Evolutionary conservation across 1,140 invertebrate species (phyloP).

Genomic region (Drosophila murphyi): DNA sequence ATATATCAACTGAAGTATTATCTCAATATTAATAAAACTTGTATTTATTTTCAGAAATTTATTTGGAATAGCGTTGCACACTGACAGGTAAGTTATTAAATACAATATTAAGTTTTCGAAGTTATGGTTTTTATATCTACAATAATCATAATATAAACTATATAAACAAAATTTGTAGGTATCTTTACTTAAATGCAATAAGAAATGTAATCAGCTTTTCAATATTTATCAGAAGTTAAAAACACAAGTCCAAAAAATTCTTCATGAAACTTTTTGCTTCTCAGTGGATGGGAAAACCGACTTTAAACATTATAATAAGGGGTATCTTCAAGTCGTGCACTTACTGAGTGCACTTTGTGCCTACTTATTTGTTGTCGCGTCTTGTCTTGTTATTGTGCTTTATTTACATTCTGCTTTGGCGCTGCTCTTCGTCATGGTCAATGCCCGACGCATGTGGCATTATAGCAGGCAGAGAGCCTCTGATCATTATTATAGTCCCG

Average conservation of each 20-base stretch:
- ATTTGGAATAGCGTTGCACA: background rate
- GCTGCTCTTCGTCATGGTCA: conserved; percentile 76
- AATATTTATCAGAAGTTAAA: too few species aligned
- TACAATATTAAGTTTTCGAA: too few species aligned
- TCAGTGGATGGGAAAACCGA: too few species aligned
- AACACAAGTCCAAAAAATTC: too few species aligned
- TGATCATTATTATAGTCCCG: background rate
- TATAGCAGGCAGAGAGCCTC: conserved; percentile 34
- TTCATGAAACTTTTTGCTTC: too few species aligned
- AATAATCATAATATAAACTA: too few species aligned
- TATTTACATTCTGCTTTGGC: conserved; percentile 75
- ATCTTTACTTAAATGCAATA: too few species aligned
- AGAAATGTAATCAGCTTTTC: too few species aligned
- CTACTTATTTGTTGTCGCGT: conserved; percentile 36
- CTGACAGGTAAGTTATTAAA: background rate
- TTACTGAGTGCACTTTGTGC: conserved; percentile 21
- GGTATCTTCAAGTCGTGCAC: conserved; percentile 23
- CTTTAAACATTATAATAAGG: background rate
- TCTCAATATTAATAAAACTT: background rate
- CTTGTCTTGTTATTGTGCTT: conserved; percentile 65
- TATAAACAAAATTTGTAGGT: too few species aligned
- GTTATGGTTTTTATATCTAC: too few species aligned
- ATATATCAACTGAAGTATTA: background rate
- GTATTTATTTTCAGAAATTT: background rate
- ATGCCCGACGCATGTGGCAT: conserved; percentile 67